Conservation (phyloP, 2,113 vertebrate genomes). For the Terrapene triunguis region DNA sequence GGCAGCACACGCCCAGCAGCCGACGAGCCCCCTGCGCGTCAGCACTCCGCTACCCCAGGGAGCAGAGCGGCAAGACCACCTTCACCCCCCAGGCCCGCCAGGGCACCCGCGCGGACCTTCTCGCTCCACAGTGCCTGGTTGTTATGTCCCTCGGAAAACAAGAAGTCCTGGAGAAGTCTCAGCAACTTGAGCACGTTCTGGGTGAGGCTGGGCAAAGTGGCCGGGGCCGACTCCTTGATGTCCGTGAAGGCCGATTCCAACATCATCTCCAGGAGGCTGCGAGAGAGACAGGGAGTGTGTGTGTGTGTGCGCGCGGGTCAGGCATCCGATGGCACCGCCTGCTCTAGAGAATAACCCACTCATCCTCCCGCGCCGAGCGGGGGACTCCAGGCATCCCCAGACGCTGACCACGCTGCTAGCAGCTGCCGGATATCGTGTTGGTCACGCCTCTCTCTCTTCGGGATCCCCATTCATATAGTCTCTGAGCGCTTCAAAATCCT, state of each 20-base stretch:
- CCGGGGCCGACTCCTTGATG: slow-evolving; percentile 83
- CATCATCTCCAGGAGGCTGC: slow-evolving; percentile 98
- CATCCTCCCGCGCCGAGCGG: too few species aligned
- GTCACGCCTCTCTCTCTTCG: not conserved
- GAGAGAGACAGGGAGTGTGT: not conserved
- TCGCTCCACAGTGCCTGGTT: slow-evolving; percentile 95
- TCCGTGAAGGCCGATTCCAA: slow-evolving; percentile 94
- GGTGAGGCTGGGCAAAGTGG: slow-evolving; percentile 80
- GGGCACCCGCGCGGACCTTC: slow-evolving; percentile 82
- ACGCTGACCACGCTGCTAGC: not conserved
- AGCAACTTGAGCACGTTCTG: slow-evolving; percentile 91
- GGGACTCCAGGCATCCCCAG: not conserved
- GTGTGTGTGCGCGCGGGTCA: not conserved
- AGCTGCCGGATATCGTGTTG: not conserved
- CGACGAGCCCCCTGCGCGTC: not conserved
- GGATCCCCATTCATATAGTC: not conserved
- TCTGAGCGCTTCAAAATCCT: not conserved
- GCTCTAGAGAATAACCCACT: not conserved
- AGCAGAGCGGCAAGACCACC: too few species aligned
- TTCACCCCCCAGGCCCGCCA: too few species aligned
- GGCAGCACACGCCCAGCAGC: not conserved
- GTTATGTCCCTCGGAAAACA: slow-evolving; percentile 92
- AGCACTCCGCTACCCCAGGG: not conserved
- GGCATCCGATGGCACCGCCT: not conserved
- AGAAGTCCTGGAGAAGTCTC: slow-evolving; percentile 95